Conservation (phyloP, 2,888 invertebrate genomes). For the Slavum lentiscoides region DNA sequence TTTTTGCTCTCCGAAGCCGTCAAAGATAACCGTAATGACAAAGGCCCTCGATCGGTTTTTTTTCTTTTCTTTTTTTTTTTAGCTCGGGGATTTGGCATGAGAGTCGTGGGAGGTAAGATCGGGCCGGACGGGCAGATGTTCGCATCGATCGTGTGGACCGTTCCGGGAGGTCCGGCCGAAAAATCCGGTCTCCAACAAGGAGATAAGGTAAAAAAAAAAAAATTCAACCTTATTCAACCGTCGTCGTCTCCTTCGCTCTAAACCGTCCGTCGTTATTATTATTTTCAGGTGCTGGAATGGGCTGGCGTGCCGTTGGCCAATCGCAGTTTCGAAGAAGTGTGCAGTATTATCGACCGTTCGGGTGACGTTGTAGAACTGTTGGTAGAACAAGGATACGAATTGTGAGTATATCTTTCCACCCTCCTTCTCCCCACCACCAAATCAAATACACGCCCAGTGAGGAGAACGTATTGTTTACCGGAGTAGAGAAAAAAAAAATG, state of each 20-base stretch:
- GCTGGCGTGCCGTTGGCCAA: constrained; percentile 85
- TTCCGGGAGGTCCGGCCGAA: constrained; percentile 89
- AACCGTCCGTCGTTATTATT: background rate
- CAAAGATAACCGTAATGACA: constrained; percentile 13
- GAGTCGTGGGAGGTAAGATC: constrained; percentile 89
- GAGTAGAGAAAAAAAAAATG: background rate
- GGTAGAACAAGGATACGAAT: constrained; percentile 79
- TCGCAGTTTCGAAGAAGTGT: constrained; percentile 91
- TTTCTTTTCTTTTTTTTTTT: constrained; percentile 58
- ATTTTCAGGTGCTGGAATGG: constrained; percentile 81
- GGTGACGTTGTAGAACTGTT: constrained; percentile 84
- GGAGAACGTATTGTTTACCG: no score
- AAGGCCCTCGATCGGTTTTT: background rate
- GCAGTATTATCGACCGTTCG: constrained; percentile 83
- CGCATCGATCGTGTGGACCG: constrained; percentile 90
- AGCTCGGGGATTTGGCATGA: constrained; percentile 92
- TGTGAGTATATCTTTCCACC: constrained; percentile 60
- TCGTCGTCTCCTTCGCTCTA: background rate
- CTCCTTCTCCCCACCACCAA: no score
- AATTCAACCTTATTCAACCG: background rate
- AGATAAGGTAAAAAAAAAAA: constrained; percentile 70
- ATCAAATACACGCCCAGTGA: background rate
- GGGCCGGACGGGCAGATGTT: constrained; percentile 83
- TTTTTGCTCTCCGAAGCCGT: background rate
- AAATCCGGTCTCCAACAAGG: constrained; percentile 86